phyloP scores from a whole-genome alignment of 1,140 invertebrate genomes.

The Cyclargus thomasi region DNA sequence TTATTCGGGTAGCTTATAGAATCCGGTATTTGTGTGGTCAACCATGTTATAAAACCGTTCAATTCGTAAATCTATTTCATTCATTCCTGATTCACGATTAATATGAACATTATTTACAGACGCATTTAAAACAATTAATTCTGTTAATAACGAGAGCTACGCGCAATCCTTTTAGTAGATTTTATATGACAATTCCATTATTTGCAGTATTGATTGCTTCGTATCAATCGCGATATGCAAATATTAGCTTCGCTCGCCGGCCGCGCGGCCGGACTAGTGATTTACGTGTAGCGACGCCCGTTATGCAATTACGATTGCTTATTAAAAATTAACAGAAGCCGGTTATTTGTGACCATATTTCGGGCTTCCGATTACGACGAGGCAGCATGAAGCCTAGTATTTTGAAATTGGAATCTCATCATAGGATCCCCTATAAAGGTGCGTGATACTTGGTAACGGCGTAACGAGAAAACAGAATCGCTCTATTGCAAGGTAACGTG shows the following conservation, averaged over 20 bases:
- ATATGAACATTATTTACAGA: constrained; percentile 33
- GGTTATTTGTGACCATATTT: constrained; percentile 26
- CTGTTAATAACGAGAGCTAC: constrained; percentile 53
- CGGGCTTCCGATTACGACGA: neutral
- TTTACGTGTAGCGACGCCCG: constrained; percentile 60
- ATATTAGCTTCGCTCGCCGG: constrained; percentile 65
- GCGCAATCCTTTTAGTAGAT: constrained; percentile 60
- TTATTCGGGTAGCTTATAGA: constrained; percentile 11
- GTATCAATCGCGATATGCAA: constrained; percentile 73
- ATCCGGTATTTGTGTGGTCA: constrained; percentile 18
- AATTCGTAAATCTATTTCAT: constrained; percentile 24
- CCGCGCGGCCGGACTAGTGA: constrained; percentile 51
- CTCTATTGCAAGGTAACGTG: constrained; percentile 19
- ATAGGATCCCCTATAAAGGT: neutral
- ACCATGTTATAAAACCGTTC: constrained; percentile 16
- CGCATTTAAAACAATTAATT: constrained; percentile 45
- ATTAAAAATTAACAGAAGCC: constrained; percentile 61
- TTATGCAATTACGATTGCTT: constrained; percentile 68
- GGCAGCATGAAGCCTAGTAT: neutral
- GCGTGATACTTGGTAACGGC: constrained; percentile 17
- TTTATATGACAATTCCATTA: constrained; percentile 68
- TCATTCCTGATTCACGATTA: constrained; percentile 24
- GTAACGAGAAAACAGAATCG: constrained; percentile 19
- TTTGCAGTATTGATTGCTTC: constrained; percentile 72
- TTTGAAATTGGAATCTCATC: neutral